These are phyloP conservation scores for Cygnus atratus DNA, from an alignment of 2,113 vertebrate species.

Conservation along the genomic window DNA sequence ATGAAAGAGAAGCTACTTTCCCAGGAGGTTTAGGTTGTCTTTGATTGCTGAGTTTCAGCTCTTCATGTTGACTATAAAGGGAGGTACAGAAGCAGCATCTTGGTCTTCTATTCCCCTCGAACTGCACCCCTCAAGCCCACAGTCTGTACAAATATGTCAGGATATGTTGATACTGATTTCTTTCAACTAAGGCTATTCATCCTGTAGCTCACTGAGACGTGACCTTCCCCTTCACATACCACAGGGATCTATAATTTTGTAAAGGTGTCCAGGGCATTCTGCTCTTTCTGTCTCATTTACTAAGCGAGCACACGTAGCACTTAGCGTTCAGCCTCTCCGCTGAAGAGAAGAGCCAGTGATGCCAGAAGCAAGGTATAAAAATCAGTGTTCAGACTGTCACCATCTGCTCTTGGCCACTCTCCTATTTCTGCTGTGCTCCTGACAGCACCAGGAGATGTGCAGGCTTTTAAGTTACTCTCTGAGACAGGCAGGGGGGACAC, in stretches of 20 bases:
- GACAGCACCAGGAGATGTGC: neutral
- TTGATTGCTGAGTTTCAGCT: neutral
- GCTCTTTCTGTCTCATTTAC: neutral
- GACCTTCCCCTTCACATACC: neutral
- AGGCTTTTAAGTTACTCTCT: neutral
- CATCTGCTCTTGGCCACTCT: neutral
- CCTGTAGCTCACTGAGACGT: neutral
- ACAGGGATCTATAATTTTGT: too few relatives aligned
- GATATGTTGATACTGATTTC: neutral
- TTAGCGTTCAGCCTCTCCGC: neutral
- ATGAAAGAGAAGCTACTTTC: neutral
- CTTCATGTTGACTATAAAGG: neutral
- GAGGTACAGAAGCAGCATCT: neutral
- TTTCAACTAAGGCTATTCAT: neutral
- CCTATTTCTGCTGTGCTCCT: neutral
- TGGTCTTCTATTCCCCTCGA: neutral
- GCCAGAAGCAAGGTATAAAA: neutral
- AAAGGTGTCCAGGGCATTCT: neutral
- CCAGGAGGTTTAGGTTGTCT: neutral
- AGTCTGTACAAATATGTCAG: neutral
- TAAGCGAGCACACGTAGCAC: neutral
- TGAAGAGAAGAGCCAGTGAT: neutral
- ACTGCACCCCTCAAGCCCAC: neutral
- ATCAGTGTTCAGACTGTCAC: neutral
- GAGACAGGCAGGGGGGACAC: neutral